Base-by-base conservation (phyloP, 2,797 vertebrate species). In the Pagetopsis macropterus region DNA sequence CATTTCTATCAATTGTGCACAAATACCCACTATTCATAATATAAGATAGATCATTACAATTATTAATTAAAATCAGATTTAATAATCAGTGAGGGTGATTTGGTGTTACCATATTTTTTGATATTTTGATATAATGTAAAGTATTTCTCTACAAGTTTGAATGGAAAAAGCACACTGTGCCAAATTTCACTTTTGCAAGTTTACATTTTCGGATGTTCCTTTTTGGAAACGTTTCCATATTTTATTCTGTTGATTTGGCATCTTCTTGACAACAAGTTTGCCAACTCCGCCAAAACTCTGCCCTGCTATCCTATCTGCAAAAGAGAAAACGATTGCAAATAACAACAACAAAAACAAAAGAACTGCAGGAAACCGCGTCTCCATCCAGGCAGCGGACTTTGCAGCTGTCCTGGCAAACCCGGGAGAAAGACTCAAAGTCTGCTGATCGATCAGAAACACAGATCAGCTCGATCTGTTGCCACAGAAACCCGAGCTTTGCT, bases 391-490 rank as follows among this genome's bases (percentile, higher is more conserved):
- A 15, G 17, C 12, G 66, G 23, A 44, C 15, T 19, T 49, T 17
- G 15, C 56, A 66, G 51, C 46, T 74, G 57, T 50, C 48, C 62
- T 66, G 66, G 66, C 17, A 58, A 62, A 65, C 19, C 49, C 46
- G 19, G 7, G 43, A 51, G 37, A 58, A 70, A 46, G 13, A 64
- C 60, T 37, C 9, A 40, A 61, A 64, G 55, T 59, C 64, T 72
- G 55, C 61, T 65, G 56, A 73, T 60, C 44, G 17, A 63, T 80
- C 61, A 50, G 19, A 73, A 64, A 16, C 58, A 72, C 14, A 64
- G 60, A 60, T 78, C 52, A 44, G 52, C 52, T 70, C 62, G 57
- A 70, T 82, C 58, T 76, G 73, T 69, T 74, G 54, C 70, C 50
- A 61, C 55, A 65, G 70, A 55, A 78, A 72, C 37, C 21, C 62